Evolutionary conservation across 1,140 invertebrate genomes (phyloP).

Genomic region (Lepidurus apus): DNA sequence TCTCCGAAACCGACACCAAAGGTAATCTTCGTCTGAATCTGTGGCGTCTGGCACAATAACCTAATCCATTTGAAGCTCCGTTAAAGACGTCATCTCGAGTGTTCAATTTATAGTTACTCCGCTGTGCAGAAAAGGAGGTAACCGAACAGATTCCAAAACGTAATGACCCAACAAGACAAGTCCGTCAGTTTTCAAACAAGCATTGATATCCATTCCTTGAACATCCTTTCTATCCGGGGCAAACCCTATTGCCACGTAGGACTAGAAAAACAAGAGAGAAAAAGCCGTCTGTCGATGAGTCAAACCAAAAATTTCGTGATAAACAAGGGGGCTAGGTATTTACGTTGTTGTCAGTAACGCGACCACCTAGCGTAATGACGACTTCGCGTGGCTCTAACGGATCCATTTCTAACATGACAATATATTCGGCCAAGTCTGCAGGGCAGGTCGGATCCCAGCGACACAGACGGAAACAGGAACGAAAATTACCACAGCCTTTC

Average conservation of each 20-base stretch:
- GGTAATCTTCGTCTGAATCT: conserved; percentile 30
- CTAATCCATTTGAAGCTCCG: not conserved
- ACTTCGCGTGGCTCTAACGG: conserved; percentile 24
- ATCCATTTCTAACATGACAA: conserved; percentile 33
- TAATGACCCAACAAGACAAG: conserved; percentile 32
- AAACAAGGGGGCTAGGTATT: conserved; percentile 5
- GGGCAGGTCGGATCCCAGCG: conserved; percentile 31
- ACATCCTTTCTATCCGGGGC: conserved; percentile 15
- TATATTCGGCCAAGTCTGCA: conserved; percentile 27
- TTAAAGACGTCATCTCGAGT: not conserved
- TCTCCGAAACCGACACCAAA: conserved; percentile 35
- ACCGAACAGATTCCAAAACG: conserved; percentile 25
- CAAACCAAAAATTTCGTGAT: not conserved
- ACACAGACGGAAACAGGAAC: conserved; percentile 34
- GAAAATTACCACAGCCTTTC: conserved; percentile 30
- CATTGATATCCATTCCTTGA: conserved; percentile 34
- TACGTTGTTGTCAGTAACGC: conserved; percentile 27
- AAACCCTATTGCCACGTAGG: conserved; percentile 34
- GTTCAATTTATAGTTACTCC: conserved; percentile 29
- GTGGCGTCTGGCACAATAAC: conserved; percentile 34
- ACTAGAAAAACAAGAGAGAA: conserved; percentile 29
- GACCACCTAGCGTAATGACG: conserved; percentile 31
- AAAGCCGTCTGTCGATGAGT: not conserved
- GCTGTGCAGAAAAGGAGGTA: conserved; percentile 33
- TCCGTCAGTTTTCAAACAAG: conserved; percentile 29